Evolutionary conservation across 1,140 invertebrate genomes (phyloP).

Genomic region (Aphelenchoides fujianensis): DNA sequence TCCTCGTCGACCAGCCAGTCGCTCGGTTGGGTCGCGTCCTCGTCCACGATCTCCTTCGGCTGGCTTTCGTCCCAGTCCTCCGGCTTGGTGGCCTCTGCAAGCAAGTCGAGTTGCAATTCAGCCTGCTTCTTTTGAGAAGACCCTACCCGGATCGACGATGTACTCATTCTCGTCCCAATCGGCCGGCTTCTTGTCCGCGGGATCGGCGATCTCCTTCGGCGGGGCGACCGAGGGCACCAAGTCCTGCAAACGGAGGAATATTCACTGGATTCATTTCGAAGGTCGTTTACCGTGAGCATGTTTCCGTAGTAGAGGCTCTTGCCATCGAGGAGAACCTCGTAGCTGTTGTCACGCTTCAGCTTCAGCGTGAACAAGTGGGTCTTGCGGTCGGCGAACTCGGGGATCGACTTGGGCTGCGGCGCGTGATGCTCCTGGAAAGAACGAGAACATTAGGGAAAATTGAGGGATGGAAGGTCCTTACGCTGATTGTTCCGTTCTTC

Average conservation of each 20-base stretch:
- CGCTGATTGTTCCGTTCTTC: slow-evolving; percentile 77
- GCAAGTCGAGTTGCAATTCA: background rate
- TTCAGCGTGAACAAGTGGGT: slow-evolving; percentile 91
- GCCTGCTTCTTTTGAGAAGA: background rate
- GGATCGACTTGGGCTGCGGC: slow-evolving; percentile 72
- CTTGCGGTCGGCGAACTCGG: slow-evolving; percentile 86
- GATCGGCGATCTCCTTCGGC: slow-evolving; percentile 89
- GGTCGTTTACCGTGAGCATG: slow-evolving; percentile 43
- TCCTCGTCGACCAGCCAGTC: slow-evolving; percentile 91
- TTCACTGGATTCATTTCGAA: slow-evolving; percentile 15
- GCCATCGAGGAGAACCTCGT: slow-evolving; percentile 70
- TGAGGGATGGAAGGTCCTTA: slow-evolving; percentile 39
- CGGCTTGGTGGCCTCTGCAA: slow-evolving; percentile 47
- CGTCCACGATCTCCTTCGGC: slow-evolving; percentile 52
- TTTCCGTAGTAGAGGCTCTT: slow-evolving; percentile 64
- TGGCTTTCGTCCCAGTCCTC: slow-evolving; percentile 56
- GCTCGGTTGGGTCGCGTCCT: slow-evolving; percentile 50
- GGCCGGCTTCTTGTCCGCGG: slow-evolving; percentile 79
- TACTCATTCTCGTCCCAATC: slow-evolving; percentile 97
- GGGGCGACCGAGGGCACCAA: slow-evolving; percentile 83
- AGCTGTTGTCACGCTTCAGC: slow-evolving; percentile 80
- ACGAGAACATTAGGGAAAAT: background rate
- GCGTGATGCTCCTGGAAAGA: slow-evolving; percentile 66
- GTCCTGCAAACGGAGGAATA: slow-evolving; percentile 46
- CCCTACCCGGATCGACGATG: slow-evolving; percentile 52